Percentiles rank a stretch among this genome's conserved stretches.
phyloP scores from a whole-genome alignment of 2,888 invertebrate genomes.

The Lasioglossum morio region DNA sequence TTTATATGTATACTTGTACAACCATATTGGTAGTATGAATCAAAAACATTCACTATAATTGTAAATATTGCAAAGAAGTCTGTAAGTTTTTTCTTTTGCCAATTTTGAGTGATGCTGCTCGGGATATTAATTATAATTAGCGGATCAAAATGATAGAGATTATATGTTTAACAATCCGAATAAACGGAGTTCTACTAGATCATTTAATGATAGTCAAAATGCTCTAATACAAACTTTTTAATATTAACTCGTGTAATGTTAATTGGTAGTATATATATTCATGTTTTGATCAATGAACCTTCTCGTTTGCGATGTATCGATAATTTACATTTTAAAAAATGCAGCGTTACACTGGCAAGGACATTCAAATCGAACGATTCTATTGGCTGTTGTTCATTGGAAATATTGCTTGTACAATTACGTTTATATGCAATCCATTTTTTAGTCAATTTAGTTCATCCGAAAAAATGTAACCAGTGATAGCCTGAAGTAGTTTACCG shows the following conservation, averaged over 20 bases:
- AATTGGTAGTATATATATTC: neutral
- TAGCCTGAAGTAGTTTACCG: neutral
- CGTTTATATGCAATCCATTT: neutral
- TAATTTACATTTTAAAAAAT: conserved; percentile 1
- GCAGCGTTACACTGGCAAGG: neutral
- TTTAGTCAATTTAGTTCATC: neutral
- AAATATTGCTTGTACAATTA: neutral
- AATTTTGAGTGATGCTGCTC: too few species aligned
- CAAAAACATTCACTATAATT: neutral
- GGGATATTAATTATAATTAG: too few species aligned
- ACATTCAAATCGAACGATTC: neutral
- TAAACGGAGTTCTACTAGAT: neutral
- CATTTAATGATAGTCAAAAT: neutral
- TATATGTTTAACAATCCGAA: neutral
- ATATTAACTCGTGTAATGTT: neutral
- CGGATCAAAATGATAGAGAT: too few species aligned
- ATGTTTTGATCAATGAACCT: neutral
- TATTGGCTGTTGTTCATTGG: neutral
- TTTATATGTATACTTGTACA: too few species aligned
- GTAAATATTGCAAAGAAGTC: neutral
- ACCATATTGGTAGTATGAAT: too few species aligned
- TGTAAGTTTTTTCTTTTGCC: too few species aligned
- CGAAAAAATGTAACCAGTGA: neutral
- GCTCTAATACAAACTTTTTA: neutral
- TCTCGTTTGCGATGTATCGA: neutral